Evolutionary conservation across 2,888 invertebrate genomes (phyloP), one percentile per base, ranked within the genome.

Genomic region (Dryococelus australis): DNA sequence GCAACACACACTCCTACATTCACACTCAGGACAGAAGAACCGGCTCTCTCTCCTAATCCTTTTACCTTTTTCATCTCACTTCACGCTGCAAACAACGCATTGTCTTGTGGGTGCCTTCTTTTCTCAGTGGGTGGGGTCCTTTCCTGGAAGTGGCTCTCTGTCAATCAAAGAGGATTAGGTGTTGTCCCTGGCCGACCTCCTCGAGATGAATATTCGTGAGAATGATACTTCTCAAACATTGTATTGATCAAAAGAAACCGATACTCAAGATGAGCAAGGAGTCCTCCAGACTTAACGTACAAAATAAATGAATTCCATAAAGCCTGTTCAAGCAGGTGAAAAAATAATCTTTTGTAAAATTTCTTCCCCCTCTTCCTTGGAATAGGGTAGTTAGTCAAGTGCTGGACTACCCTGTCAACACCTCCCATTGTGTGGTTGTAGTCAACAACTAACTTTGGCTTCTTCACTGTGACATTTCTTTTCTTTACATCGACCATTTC

Each of bases 291-390:
- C 51, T 51, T 51, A 8, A 51, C 13, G 51, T 51, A 51, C 51
- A 51, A 51, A 51, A 51, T 51, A n/a, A n/a, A n/a, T n/a, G n/a
- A n/a, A n/a, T n/a, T n/a, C n/a, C n/a, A n/a, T n/a, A n/a, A n/a
- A n/a, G 51, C 51, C 51, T 51, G 51, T 51, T 51, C 51, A 51
- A 51, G 51, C 51, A 51, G 28, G 80, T n/a, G n/a, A 2, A 80
- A 5, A 80, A 2, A 2, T 0, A 80, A 24, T 51, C 13, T 80
- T 80, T 80, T 80, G n/a, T 27, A 27, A 80, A 27, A 80, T 27
- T 80, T 27, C 26, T 80, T 80, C 80, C 80, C 80, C n/a, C 80
- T 27, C 26, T 80, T 80, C 26, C 80, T 80, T 16, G 80, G 80
- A 80, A 80, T 6, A 80, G 3, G 80, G 28, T 80, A 80, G 80